Base-by-base conservation (phyloP, 2,888 invertebrate species). In the Octodonta nipae region DNA sequence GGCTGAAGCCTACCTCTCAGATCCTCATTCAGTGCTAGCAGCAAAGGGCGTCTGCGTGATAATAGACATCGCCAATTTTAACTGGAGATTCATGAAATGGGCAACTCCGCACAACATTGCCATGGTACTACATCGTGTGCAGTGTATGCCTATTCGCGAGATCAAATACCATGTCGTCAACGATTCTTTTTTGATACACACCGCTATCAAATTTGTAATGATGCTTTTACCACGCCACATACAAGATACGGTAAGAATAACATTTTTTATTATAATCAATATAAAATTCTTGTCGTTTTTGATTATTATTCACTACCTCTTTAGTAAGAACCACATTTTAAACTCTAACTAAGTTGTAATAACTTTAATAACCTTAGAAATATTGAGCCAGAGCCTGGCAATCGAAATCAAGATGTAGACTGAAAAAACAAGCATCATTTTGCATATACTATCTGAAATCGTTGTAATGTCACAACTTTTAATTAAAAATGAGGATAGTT, bases 1-100 rank as follows among this genome's bases (percentile, higher is more conserved):
- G 56, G 30, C 61, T 11, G 61, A 62, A 41, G 42, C 50, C 11
- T 47, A 56, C n/a, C 34, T 59, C 33, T 5, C 36, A 5, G 13
- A 26, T 3, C 56, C 59, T 30, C 53, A 56, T 33, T 45, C 49
- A 5, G 44, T 52, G 15, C n/a, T n/a, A n/a, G 54, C 55, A 3
- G 38, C 46, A 33, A 53, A 55, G 20, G 64, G 64, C 3, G 33
- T 62, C 5, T 55, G 58, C 28, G 44, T 56, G 11, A 45, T 64
- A 5, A 34, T 63, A 4, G 64, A 64, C 38, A 47, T 60, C 10
- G 41, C 45, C 3, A 50, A 51, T 28, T 47, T 49, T 16, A 43
- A 54, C 1, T 50, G 47, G 45, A 50, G 43, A 31, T n/a, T 55
- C 26, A 41, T 56, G 25, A 51, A 46, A 35, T 61, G 61, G 61